Percentiles rank a stretch among this genome's conserved stretches.
Evolutionary conservation across 2,888 invertebrate species (phyloP).

Genomic region (Rotaria socialis): DNA sequence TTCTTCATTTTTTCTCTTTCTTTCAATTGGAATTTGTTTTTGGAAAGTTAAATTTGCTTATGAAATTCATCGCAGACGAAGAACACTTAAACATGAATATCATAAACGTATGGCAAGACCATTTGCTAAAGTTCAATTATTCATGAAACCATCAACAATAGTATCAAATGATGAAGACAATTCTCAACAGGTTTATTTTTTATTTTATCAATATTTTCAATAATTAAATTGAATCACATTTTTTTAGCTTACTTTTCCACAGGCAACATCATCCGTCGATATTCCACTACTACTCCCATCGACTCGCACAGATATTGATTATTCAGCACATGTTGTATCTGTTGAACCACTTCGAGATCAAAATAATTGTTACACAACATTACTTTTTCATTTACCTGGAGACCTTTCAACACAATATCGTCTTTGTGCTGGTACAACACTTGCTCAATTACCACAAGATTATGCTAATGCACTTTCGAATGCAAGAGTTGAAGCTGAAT

Average conservation of each 20-base stretch:
- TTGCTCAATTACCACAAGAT: neutral
- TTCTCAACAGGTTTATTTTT: neutral
- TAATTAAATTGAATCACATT: neutral
- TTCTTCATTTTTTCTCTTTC: constrained; percentile 32
- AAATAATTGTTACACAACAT: constrained; percentile 15
- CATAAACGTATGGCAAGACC: constrained; percentile 27
- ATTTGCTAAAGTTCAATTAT: constrained; percentile 36
- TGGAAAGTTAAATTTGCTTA: constrained; percentile 27
- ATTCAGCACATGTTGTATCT: constrained; percentile 23
- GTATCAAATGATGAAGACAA: neutral
- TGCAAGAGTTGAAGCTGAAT: neutral
- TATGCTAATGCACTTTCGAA: neutral
- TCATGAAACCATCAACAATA: constrained; percentile 16
- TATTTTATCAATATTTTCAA: neutral
- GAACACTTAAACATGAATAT: constrained; percentile 12
- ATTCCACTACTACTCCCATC: constrained; percentile 30
- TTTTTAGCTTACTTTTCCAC: neutral
- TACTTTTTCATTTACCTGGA: constrained; percentile 35
- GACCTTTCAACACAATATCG: constrained; percentile 34
- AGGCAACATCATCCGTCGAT: neutral
- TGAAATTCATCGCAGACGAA: constrained; percentile 10
- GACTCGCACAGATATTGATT: constrained; percentile 20
- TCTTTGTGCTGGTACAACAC: constrained; percentile 30
- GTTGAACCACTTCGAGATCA: constrained; percentile 22
- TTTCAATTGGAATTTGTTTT: constrained; percentile 27